Evolutionary conservation across 2,888 invertebrate species (phyloP), one percentile per base, ranked within the genome.

Genomic region (Drosophila ezoana): DNA sequence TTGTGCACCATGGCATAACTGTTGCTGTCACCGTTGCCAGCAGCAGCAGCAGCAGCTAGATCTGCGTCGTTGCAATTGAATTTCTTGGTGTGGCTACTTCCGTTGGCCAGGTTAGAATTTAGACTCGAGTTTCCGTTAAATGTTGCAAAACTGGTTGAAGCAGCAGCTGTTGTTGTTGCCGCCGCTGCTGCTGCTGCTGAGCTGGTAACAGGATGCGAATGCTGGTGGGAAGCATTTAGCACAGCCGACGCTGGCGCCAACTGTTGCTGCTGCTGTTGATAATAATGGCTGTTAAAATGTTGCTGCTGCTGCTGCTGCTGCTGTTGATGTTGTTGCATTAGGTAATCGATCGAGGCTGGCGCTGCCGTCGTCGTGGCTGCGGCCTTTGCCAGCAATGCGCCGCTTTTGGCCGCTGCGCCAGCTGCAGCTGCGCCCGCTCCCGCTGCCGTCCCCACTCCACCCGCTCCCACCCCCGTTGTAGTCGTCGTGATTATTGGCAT

Each of bases 81-180:
- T 74, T 76, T 90, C 63, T 71, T 78, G 73, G 57, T 66, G 56
- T 83, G 65, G 70, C 52, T 72, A 67, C 79, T 80, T 80, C 80
- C 80, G 82, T 83, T 83, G 81, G 75, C 77, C 81, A 89, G 83
- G 87, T 87, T 85, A 85, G 89, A 89, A 86, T 83, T 90, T 85
- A 89, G 81, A 90, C 80, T 90, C 69, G 89, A 83, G 85, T 90
- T 90, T 90, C 90, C 90, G 91, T 91, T 91, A 89, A 90, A 91
- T 86, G 91, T 81, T 75, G 90, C 81, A 78, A 85, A 89, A 87
- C 87, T 79, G 72, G 91, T 88, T 80, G 79, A 64, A 45, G 80
- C 33, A 51, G 69, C 60, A 53, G 71, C 51, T 48, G 48, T 41
- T 44, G 63, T 48, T 68, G 74, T 51, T 53, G 76, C 56, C 41